Conservation (phyloP, 2,888 invertebrate genomes). For the Drosophila algonquin region DNA sequence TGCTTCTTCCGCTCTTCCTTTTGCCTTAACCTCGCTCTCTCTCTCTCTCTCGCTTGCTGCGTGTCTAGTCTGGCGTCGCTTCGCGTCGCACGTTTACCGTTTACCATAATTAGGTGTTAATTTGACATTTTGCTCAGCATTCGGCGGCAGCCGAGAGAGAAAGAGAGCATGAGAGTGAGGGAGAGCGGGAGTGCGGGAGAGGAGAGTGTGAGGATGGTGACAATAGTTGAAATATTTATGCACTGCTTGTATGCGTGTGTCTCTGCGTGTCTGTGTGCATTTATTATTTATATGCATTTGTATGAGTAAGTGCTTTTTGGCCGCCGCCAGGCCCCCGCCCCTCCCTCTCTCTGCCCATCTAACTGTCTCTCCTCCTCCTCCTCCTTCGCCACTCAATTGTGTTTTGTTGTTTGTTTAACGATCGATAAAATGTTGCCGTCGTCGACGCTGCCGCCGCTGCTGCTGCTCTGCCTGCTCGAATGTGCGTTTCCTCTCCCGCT, state of each 20-base stretch:
- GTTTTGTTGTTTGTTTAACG: conserved; percentile 45
- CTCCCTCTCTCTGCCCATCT: not conserved
- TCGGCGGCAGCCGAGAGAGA: conserved; percentile 4
- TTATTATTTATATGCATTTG: conserved; percentile 40
- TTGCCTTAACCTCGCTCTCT: not conserved
- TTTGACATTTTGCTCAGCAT: conserved; percentile 69
- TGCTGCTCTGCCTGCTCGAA: not conserved
- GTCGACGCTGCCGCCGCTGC: conserved; percentile 47
- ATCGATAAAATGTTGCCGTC: conserved; percentile 71
- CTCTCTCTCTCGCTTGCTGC: not conserved
- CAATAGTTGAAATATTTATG: conserved; percentile 56
- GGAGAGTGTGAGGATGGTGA: conserved; percentile 26
- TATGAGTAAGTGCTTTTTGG: conserved; percentile 31
- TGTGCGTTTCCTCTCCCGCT: conserved; percentile 29
- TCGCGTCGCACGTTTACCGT: conserved; percentile 17
- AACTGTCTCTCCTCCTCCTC: not conserved
- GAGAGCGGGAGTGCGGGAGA: conserved; percentile 17
- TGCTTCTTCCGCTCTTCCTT: not conserved
- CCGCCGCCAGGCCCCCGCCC: not conserved
- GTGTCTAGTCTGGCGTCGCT: not conserved
- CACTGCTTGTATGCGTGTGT: conserved; percentile 13
- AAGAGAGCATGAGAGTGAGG: conserved; percentile 23
- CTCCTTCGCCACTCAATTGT: not conserved
- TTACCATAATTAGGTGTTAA: conserved; percentile 69
- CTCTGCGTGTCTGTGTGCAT: conserved; percentile 11